Conservation (phyloP, 2,113 vertebrate genomes). For the Scomber colias region DNA sequence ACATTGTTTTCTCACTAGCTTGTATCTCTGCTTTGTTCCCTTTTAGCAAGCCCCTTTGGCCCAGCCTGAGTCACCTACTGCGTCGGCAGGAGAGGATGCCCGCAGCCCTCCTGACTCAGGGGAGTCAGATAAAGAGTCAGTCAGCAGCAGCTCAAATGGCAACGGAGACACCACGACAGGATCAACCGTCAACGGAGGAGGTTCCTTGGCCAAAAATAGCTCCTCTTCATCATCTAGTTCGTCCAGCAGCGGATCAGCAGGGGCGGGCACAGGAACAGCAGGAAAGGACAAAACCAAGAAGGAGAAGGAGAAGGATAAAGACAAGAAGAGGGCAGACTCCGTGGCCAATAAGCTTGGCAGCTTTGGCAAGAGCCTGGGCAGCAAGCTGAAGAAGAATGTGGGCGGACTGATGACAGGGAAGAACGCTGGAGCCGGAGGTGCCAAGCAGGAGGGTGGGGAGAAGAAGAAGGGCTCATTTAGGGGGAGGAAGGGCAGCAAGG, state of each 20-base stretch:
- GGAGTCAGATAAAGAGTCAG: conserved; percentile 96
- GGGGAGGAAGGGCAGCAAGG: conserved; percentile 89
- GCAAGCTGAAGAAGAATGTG: conserved; percentile 96
- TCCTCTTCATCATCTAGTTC: conserved; percentile 82
- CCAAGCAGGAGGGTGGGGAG: conserved; percentile 87
- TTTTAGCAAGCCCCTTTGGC: conserved; percentile 90
- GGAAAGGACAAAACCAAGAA: conserved; percentile 90
- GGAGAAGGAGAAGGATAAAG: conserved; percentile 88
- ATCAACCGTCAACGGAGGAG: conserved; percentile 47
- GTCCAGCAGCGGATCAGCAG: conserved; percentile 77
- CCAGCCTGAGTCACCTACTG: conserved; percentile 95
- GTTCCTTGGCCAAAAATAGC: conserved; percentile 74
- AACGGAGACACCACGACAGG: conserved; percentile 79
- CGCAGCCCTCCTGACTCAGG: conserved; percentile 92
- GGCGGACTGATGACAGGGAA: conserved; percentile 95
- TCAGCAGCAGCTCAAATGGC: conserved; percentile 94
- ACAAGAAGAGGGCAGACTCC: conserved; percentile 93
- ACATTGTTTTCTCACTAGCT: neutral
- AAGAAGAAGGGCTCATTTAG: conserved; percentile 94
- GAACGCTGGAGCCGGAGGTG: conserved; percentile 66
- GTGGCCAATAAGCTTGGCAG: conserved; percentile 98
- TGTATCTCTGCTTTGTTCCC: conserved; percentile 21
- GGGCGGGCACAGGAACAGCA: conserved; percentile 77
- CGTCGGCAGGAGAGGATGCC: conserved; percentile 91
- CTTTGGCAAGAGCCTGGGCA: conserved; percentile 96